Conservation (phyloP, 2,888 invertebrate genomes). For the Bembecia ichneumoniformis region DNA sequence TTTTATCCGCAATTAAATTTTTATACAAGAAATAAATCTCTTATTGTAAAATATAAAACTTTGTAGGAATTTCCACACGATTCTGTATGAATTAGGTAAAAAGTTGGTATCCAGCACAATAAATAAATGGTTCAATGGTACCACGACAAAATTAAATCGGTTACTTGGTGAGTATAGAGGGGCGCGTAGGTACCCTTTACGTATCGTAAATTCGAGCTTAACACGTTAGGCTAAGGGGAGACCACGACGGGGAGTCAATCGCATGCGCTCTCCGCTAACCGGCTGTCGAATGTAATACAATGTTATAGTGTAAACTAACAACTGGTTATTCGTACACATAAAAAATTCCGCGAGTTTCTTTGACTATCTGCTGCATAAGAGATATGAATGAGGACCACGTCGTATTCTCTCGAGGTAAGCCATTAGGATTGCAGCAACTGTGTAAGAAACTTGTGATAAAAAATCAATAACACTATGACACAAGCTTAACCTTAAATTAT, state of each 20-base stretch:
- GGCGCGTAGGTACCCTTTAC: too few species aligned
- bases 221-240: constrained; percentile 1
- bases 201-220: too few species aligned
- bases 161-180: too few species aligned
- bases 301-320: constrained; percentile 17
- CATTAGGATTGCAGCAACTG: constrained; percentile 7
- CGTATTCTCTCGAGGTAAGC: constrained; percentile 86
- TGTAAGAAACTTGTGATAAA: constrained; percentile 11
- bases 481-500: constrained; percentile 42
- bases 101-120: too few species aligned
- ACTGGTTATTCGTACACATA: constrained; percentile 12
- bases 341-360: constrained; percentile 37
- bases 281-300: constrained; percentile 10
- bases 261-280: constrained; percentile 33
- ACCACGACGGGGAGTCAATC: constrained; percentile 15
- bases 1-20: too few species aligned
- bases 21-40: too few species aligned
- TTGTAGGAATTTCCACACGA: too few species aligned
- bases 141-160: too few species aligned
- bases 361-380: constrained; percentile 52
- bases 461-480: constrained; percentile 66
- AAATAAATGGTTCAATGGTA: too few species aligned
- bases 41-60: too few species aligned
- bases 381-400: constrained; percentile 94
- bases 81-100: too few species aligned